A percentile compares a stretch with the other conserved stretches of the same genome.
Evolutionary conservation across 2,888 invertebrate species (phyloP).

Genomic region (Halocaridina rubra): DNA sequence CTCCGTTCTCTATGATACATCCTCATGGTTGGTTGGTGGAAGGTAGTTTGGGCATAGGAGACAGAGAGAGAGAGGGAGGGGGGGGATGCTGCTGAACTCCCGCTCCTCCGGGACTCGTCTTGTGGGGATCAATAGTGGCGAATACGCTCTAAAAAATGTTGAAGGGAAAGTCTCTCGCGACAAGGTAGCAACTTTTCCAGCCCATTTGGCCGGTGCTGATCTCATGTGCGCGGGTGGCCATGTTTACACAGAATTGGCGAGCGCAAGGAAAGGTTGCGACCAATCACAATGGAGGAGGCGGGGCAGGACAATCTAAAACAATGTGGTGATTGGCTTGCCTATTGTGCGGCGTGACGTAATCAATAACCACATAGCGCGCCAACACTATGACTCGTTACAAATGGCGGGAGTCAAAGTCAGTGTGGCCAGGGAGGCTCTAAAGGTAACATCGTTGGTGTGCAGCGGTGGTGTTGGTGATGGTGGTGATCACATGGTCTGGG

Average conservation of each 20-base stretch:
- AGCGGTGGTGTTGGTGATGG: constrained; percentile 41
- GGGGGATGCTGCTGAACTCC: neutral
- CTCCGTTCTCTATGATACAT: constrained; percentile 30
- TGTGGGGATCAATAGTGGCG: constrained; percentile 47
- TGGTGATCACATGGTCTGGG: constrained; percentile 51
- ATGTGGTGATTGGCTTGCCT: constrained; percentile 63
- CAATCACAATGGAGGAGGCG: constrained; percentile 56
- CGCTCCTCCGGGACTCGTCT: constrained; percentile 7
- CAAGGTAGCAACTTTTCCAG: constrained; percentile 49
- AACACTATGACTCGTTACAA: constrained; percentile 61
- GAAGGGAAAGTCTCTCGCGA: constrained; percentile 38
- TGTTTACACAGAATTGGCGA: constrained; percentile 54
- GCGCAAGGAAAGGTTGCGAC: constrained; percentile 45
- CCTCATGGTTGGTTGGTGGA: no score
- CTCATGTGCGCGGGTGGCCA: constrained; percentile 56
- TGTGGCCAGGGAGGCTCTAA: constrained; percentile 59
- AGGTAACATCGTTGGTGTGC: constrained; percentile 41
- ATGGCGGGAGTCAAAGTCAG: constrained; percentile 61
- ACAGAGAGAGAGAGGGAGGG: no score
- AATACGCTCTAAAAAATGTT: constrained; percentile 51
- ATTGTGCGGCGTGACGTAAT: constrained; percentile 63
- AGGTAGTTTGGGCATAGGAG: no score
- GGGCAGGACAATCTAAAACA: constrained; percentile 53
- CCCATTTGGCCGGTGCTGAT: constrained; percentile 57
- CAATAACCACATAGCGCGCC: constrained; percentile 61